Evolutionary conservation across 2,797 vertebrate species (phyloP).

Genomic region (Falco naumanni): DNA sequence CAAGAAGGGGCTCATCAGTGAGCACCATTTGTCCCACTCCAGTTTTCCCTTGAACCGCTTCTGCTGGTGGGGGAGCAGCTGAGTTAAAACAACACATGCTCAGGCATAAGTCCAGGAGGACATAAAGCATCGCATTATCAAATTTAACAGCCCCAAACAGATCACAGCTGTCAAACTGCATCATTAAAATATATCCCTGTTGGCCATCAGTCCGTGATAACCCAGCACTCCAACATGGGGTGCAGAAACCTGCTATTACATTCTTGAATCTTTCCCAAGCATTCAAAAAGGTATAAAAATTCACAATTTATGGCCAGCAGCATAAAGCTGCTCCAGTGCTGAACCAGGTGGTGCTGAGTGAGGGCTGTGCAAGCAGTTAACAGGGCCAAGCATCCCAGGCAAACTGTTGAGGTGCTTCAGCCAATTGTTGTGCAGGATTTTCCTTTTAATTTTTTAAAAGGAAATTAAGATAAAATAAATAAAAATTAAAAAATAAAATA

Average conservation of each 20-base stretch:
- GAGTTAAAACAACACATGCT: not conserved
- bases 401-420: not conserved
- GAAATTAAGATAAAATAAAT: not conserved
- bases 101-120: not conserved
- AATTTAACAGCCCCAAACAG: not conserved
- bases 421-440: fast-evolving
- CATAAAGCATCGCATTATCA: not conserved
- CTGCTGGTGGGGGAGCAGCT: not conserved
- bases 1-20: not conserved
- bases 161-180: not conserved
- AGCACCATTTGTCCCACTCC: not conserved
- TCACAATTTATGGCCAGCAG: not conserved
- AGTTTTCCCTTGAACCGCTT: not conserved
- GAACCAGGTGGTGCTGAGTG: not conserved
- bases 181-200: not conserved
- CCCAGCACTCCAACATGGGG: not conserved
- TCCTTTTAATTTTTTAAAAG: no score
- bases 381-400: not conserved
- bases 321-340: not conserved
- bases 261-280: not conserved
- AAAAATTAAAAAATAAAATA: no score
- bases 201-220: fast-evolving
- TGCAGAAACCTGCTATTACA: fast-evolving
- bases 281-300: not conserved
- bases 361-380: no score